Evolutionary conservation across 2,113 vertebrate species (phyloP), one percentile per base, ranked within the genome.

Genomic region (Ochotona princeps): DNA sequence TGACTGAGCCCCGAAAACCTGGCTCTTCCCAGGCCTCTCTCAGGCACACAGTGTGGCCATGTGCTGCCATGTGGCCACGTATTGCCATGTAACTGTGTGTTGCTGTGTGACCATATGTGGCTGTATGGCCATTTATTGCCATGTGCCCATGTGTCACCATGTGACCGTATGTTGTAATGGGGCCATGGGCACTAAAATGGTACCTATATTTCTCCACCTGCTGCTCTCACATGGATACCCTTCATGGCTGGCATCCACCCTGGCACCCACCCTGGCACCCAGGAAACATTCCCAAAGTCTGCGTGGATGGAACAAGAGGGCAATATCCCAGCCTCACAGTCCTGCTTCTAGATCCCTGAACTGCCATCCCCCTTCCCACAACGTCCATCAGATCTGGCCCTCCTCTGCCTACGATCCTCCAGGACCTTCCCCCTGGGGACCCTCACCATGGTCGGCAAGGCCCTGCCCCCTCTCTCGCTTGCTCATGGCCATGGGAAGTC

Each of bases 391-490:
- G 57, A 74, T n/a, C 65, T 4, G 12, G 21, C 44, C 47, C 12
- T 88, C 47, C 47, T 79, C 49, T 21, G 38, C 63, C 65, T 60
- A 12, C 60, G 82, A 32, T 47, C 67, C 51, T 20, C 35, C 23
- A 12, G n/a, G 25, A 83, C 28, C 28, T 69, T 89, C 66, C 51
- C 57, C 2, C 47, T 47, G 17, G 20, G 74, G 13, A 15, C 65
- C 54, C 49, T 63, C 28, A 17, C 9, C n/a, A 1, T 0, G 0
- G 32, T 35, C 61, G 11, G 1, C 7, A 21, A 18, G 61, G 25
- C 10, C 67, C 2, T 11, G 0, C 5, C n/a, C n/a, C 25, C 25
- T 2, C 7, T 9, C 10, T 15, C n/a, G 63, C 72, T 78, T 32
- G 4, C 5, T 38, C 7, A 21, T 80, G 69, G 7, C 21, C 0